Conservation (phyloP, 2,797 vertebrate species). For the Scomberomorus guttatus region DNA sequence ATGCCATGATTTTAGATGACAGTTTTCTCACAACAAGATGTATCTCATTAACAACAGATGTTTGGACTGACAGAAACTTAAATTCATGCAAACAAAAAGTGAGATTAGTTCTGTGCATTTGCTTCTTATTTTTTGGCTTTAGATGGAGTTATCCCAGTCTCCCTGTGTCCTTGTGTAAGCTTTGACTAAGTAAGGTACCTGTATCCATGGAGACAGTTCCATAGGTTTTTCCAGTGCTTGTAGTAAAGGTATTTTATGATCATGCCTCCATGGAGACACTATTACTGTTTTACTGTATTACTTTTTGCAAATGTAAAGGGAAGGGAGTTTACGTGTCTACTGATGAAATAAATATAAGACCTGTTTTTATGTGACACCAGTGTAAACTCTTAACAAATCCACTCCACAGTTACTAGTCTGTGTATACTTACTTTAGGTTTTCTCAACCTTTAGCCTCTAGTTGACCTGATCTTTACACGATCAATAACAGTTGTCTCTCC, state of each 20-base stretch:
- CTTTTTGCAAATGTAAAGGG: background rate
- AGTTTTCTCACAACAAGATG: background rate
- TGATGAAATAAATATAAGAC: background rate
- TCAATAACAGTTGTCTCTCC: slow-evolving; percentile 9
- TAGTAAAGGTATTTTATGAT: background rate
- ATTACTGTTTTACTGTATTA: no score
- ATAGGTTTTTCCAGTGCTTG: background rate
- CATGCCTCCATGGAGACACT: background rate
- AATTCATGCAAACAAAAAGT: background rate
- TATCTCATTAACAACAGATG: background rate
- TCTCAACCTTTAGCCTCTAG: slow-evolving; percentile 11
- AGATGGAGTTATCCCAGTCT: background rate
- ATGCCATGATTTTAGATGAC: background rate
- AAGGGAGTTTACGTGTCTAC: background rate
- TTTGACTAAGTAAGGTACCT: background rate
- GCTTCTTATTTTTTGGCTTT: background rate
- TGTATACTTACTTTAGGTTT: background rate
- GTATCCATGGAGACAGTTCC: slow-evolving; percentile 18
- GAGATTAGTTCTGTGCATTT: background rate
- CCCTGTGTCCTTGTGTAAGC: slow-evolving; percentile 1
- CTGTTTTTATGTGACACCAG: background rate
- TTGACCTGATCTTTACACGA: slow-evolving; percentile 12
- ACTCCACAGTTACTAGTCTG: background rate
- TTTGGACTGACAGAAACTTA: background rate
- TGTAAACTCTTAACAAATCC: slow-evolving; percentile 2